Percentiles rank a stretch among this genome's conserved stretches.
phyloP scores from a whole-genome alignment of 1,140 invertebrate species.

The Tigriopus japonicus region DNA sequence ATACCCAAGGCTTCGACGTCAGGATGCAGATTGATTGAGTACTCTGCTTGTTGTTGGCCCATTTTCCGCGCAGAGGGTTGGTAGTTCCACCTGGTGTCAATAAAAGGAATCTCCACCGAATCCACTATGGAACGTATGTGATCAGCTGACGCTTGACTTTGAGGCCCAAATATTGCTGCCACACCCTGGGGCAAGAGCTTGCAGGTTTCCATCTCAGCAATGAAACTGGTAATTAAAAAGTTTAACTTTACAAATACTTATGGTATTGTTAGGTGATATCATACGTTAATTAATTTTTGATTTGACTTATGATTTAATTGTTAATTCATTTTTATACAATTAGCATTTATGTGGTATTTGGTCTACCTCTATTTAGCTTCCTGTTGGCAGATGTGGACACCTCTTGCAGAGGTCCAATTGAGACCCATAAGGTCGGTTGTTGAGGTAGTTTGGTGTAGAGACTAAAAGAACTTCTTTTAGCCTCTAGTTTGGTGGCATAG shows the following conservation, averaged over 20 bases:
- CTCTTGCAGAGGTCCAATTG: too few relatives aligned
- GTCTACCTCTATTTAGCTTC: too few relatives aligned
- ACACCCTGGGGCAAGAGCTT: background rate
- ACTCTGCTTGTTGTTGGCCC: background rate
- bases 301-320: background rate
- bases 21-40: slow-evolving; percentile 10
- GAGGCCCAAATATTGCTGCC: slow-evolving; percentile 7
- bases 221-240: background rate
- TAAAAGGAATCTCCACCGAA: slow-evolving; percentile 4
- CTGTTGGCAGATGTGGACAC: too few relatives aligned
- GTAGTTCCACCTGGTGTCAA: slow-evolving; percentile 11
- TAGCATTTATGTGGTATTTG: too few relatives aligned
- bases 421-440: too few relatives aligned
- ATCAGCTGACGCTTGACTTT: slow-evolving; percentile 6
- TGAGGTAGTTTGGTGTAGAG: too few relatives aligned
- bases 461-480: too few relatives aligned
- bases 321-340: too few relatives aligned
- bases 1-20: slow-evolving; percentile 1
- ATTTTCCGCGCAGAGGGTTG: background rate
- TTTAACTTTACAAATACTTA: background rate
- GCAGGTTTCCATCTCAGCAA: background rate
- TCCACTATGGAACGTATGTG: slow-evolving; percentile 6
- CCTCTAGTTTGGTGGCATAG: too few relatives aligned
- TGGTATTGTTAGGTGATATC: background rate
- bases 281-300: too few relatives aligned